Evolutionary conservation across 2,888 invertebrate species (phyloP), one percentile per base, ranked within the genome.

Genomic region (Apotomis betuletana): DNA sequence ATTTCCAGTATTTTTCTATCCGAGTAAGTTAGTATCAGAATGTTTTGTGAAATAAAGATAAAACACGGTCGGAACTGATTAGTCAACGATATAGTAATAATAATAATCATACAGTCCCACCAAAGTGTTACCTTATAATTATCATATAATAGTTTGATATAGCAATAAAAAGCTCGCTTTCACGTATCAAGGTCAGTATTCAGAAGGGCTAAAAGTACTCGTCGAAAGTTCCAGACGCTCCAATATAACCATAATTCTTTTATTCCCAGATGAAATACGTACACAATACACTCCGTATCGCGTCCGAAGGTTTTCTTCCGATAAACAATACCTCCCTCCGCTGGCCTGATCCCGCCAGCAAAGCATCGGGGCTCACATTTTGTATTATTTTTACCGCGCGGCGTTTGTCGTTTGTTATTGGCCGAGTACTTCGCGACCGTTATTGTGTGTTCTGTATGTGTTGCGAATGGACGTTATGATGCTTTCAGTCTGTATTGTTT

Each of bases 331-430:
- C 55, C 13, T 12, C 5, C 8, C 44, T 67, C 57, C 10, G 3
- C 2, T 67, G 15, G 57, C 67, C 67, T 71, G 67, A 10, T 27
- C 57, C 36, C 8, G 1, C n/a, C 51, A 44, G 51, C 62, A 36
- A 67, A 71, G 61, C 70, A 71, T 51, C 44, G 57, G 71, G 54
- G 27, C 51, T n/a, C 49, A 46, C 70, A 62, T 67, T 67, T 67
- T 67, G 67, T 71, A 67, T 70, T 70, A 70, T 71, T 71, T 69
- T 71, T 71, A 67, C 71, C 71, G 57, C 13, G 44, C 12, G 49
- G 57, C 61, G 51, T 71, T 67, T 71, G 71, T 67, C 71, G 62
- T 67, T 67, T 62, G 12, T 61, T 71, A 67, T 71, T 71, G 60
- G 52, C 49, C 36, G 36, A 51, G 65, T 60, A 59, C 57, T 62